phyloP scores from a whole-genome alignment of 2,888 invertebrate species.

The Leucoma salicis region DNA sequence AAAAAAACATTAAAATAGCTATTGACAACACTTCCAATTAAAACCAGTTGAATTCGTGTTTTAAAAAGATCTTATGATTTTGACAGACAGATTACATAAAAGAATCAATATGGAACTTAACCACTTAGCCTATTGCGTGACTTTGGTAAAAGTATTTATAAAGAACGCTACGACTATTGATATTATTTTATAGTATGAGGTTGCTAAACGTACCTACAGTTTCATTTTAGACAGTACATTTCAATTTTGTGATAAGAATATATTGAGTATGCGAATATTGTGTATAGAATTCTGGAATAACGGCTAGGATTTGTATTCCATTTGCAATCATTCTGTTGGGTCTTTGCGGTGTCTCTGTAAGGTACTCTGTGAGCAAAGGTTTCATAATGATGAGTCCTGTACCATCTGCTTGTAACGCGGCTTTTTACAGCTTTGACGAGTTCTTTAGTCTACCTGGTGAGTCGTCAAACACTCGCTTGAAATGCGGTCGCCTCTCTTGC shows the following conservation, averaged over 20 bases:
- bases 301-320: no score
- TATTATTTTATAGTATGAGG: not conserved
- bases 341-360: not conserved
- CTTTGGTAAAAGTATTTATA: conserved; percentile 17
- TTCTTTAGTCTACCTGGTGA: no score
- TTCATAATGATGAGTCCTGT: not conserved
- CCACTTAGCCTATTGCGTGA: conserved; percentile 32
- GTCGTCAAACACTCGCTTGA: no score
- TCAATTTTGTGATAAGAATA: no score
- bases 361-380: not conserved
- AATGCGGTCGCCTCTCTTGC: no score
- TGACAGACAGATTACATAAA: conserved; percentile 1
- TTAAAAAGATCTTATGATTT: not conserved
- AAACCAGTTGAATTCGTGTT: not conserved
- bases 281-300: no score
- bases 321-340: not conserved
- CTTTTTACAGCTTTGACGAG: no score
- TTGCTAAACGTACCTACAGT: no score
- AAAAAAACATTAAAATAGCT: not conserved
- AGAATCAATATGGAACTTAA: conserved; percentile 4
- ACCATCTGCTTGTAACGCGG: no score
- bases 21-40: not conserved
- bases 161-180: not conserved
- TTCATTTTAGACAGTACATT: no score
- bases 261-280: no score